Conservation (phyloP, 1,140 invertebrate species). For the Thrips palmi region DNA sequence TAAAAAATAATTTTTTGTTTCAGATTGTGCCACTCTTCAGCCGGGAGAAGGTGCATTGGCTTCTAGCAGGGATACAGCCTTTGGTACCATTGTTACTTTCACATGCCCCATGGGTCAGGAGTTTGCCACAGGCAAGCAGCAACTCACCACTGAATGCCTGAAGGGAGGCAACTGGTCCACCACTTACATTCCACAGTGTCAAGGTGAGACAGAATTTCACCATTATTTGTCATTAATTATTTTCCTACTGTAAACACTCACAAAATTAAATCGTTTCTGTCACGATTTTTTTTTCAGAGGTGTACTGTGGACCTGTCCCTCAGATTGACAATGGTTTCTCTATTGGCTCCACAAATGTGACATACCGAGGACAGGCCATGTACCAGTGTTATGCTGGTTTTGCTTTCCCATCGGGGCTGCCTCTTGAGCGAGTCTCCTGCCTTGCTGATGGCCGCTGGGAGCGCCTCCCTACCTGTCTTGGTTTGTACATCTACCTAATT, state of each 20-base stretch:
- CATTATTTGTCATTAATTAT: not conserved
- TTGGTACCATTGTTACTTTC: slow-evolving; percentile 76
- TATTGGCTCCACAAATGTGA: slow-evolving; percentile 86
- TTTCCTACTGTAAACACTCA: not conserved
- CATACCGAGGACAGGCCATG: slow-evolving; percentile 77
- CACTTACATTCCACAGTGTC: slow-evolving; percentile 83
- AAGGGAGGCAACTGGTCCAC: slow-evolving; percentile 86
- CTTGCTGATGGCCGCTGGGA: slow-evolving; percentile 78
- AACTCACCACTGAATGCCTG: slow-evolving; percentile 67
- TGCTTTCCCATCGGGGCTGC: slow-evolving; percentile 70
- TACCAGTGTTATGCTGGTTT: slow-evolving; percentile 96
- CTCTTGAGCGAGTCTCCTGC: slow-evolving; percentile 78
- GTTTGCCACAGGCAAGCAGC: slow-evolving; percentile 74
- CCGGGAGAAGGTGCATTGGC: slow-evolving; percentile 73
- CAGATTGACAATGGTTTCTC: slow-evolving; percentile 96
- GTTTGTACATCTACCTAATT: slow-evolving; percentile 25
- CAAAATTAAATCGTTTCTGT: not conserved
- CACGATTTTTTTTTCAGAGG: slow-evolving; percentile 37
- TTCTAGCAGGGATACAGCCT: slow-evolving; percentile 78
- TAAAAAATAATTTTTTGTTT: slow-evolving; percentile 18
- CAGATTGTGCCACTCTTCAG: slow-evolving; percentile 72
- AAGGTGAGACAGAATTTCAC: slow-evolving; percentile 33
- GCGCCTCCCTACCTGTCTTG: slow-evolving; percentile 71
- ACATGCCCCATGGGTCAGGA: slow-evolving; percentile 87
- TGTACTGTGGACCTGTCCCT: slow-evolving; percentile 91